Evolutionary conservation across 2,113 vertebrate genomes (phyloP).

Genomic region (Papio anubis): DNA sequence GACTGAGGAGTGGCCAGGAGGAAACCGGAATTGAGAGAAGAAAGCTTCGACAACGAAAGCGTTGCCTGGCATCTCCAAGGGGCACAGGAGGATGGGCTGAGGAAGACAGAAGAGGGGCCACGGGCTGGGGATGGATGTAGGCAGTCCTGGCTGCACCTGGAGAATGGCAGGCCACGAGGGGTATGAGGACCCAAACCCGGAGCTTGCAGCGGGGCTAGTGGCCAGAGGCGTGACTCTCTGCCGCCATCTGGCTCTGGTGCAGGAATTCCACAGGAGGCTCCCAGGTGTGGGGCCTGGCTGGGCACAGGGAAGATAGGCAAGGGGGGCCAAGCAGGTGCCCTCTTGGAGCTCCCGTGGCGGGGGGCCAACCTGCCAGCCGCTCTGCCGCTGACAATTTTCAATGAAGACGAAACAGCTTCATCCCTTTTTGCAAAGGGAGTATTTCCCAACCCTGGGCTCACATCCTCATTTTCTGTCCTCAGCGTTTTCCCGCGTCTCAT

Average conservation of each 20-base stretch:
- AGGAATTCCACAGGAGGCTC: not conserved
- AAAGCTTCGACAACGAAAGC: not conserved
- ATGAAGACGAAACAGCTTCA: not conserved
- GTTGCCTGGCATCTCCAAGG: rapidly evolving
- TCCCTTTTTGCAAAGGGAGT: rapidly evolving
- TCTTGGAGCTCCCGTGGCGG: rapidly evolving
- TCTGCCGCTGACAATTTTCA: not conserved
- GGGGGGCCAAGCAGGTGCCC: not conserved
- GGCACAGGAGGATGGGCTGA: no score
- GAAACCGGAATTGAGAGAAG: not conserved
- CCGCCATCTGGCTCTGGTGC: not conserved
- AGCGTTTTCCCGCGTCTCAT: no score
- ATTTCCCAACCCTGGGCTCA: not conserved
- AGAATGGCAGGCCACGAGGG: not conserved
- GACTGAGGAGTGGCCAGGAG: not conserved
- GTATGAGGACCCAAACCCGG: not conserved
- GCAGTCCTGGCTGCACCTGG: not conserved
- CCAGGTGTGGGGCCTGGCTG: no score
- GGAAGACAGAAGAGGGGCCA: rapidly evolving
- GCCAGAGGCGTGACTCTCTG: not conserved
- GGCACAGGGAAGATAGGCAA: not conserved
- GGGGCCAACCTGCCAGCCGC: no score
- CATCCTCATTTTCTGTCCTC: not conserved
- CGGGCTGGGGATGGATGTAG: not conserved
- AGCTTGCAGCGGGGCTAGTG: rapidly evolving